Evolutionary conservation across 53 echinoderm and acorn worm genomes (phyloP).

Genomic region (Echinarachnius parma): DNA sequence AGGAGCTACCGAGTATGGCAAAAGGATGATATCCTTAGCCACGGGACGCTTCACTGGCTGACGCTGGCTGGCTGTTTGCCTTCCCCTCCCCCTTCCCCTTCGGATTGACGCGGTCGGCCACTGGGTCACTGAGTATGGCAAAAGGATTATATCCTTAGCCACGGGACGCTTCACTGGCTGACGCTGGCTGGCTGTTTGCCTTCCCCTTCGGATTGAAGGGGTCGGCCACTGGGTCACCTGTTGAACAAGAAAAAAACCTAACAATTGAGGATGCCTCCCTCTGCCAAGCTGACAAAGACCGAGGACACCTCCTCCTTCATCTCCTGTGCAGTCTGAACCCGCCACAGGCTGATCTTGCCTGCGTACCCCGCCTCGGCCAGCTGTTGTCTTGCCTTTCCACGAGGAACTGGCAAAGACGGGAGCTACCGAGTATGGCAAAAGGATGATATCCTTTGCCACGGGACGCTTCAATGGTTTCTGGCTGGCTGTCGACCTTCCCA

Average conservation of each 20-base stretch:
- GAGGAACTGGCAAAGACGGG: neutral
- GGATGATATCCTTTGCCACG: neutral
- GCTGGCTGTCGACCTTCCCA: too few relatives aligned
- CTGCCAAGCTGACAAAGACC: neutral
- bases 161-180: neutral
- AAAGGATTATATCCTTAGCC: neutral
- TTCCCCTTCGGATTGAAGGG: too few relatives aligned
- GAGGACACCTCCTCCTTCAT: constrained; percentile 7
- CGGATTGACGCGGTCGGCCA: too few relatives aligned
- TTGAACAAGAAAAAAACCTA: too few relatives aligned
- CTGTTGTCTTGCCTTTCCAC: constrained; percentile 7
- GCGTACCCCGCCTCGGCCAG: constrained; percentile 6
- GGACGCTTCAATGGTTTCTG: too few relatives aligned
- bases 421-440: neutral
- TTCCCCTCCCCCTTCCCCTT: too few relatives aligned
- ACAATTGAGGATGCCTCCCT: constrained; percentile 6
- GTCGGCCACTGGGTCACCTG: too few relatives aligned
- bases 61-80: neutral
- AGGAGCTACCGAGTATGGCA: neutral
- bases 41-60: neutral
- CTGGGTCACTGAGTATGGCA: constrained; percentile 11
- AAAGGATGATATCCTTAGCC: neutral
- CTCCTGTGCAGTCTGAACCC: neutral
- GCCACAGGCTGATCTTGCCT: neutral
- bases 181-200: too few relatives aligned